phyloP scores from a whole-genome alignment of 92 coral and sea anemone genomes.

The Chrysogorgia sp. region DNA sequence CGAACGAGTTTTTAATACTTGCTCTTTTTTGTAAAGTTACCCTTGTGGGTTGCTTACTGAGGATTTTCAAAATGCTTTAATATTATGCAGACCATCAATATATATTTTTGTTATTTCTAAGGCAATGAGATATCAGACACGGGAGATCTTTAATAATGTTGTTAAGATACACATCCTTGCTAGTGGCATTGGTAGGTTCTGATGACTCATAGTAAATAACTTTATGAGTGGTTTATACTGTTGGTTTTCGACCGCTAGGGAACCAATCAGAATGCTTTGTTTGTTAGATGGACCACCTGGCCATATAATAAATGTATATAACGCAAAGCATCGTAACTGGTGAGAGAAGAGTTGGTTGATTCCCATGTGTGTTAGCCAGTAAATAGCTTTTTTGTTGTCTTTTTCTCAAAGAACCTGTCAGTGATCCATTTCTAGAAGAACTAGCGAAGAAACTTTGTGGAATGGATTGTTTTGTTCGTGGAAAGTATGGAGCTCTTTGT shows the following conservation, averaged over 20 bases:
- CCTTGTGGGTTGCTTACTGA: neutral
- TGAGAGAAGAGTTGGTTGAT: too few relatives aligned
- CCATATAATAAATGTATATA: too few relatives aligned
- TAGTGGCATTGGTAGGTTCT: constrained; percentile 61
- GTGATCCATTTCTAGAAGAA: constrained; percentile 70
- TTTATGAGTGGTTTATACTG: neutral
- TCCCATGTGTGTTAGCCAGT: too few relatives aligned
- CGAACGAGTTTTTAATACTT: neutral
- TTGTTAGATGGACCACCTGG: too few relatives aligned
- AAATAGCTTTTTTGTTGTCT: neutral
- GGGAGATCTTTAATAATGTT: constrained; percentile 80
- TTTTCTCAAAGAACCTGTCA: constrained; percentile 45
- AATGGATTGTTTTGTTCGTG: constrained; percentile 84
- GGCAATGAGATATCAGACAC: constrained; percentile 88
- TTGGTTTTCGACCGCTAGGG: too few relatives aligned
- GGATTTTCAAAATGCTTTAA: too few relatives aligned
- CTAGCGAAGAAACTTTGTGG: constrained; percentile 64
- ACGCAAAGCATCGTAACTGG: too few relatives aligned
- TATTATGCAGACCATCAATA: neutral
- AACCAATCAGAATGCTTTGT: too few relatives aligned
- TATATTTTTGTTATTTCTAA: constrained; percentile 32
- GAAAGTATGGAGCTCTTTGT: constrained; percentile 93
- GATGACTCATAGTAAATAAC: neutral
- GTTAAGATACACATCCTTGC: constrained; percentile 67
- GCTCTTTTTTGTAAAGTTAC: too few relatives aligned